A percentile compares a stretch with the other conserved stretches of the same genome.
Conservation (phyloP, 2,888 invertebrate genomes). For the Drosophila mercatorum region DNA sequence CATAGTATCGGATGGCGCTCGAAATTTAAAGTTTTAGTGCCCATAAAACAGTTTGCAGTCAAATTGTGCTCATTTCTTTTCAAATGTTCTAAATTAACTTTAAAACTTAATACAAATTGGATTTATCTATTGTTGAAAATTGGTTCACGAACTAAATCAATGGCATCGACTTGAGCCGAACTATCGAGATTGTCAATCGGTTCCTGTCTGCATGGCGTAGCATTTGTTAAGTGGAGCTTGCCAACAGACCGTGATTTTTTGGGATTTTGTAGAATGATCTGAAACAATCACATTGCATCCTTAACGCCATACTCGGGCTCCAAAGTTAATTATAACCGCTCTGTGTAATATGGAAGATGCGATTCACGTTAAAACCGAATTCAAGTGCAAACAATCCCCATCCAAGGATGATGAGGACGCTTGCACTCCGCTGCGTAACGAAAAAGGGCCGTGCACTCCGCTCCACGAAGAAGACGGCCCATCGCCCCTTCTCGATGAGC, state of each 20-base stretch:
- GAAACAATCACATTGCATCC: background rate
- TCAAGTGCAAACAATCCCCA: constrained; percentile 2
- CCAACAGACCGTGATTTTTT: background rate
- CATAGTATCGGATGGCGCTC: background rate
- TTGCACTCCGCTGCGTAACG: constrained; percentile 23
- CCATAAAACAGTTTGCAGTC: too few relatives aligned
- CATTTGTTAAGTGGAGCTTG: background rate
- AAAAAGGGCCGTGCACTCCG: constrained; percentile 10
- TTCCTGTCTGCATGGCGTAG: background rate
- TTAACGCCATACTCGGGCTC: background rate
- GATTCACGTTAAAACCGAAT: background rate
- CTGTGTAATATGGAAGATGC: constrained; percentile 10
- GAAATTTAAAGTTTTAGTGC: background rate
- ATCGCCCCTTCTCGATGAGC: background rate
- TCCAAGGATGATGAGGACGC: constrained; percentile 15
- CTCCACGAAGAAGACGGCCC: background rate
- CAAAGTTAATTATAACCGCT: background rate
- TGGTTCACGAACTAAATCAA: background rate
- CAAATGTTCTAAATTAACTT: too few relatives aligned
- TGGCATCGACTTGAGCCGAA: background rate
- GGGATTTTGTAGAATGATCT: background rate
- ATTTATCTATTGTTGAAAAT: background rate
- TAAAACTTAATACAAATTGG: background rate
- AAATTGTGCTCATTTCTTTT: too few relatives aligned
- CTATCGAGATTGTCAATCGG: background rate